Percentiles rank a stretch among this genome's conserved stretches.
Evolutionary conservation across 2,888 invertebrate genomes (phyloP).

Genomic region (Sisyra terminalis): DNA sequence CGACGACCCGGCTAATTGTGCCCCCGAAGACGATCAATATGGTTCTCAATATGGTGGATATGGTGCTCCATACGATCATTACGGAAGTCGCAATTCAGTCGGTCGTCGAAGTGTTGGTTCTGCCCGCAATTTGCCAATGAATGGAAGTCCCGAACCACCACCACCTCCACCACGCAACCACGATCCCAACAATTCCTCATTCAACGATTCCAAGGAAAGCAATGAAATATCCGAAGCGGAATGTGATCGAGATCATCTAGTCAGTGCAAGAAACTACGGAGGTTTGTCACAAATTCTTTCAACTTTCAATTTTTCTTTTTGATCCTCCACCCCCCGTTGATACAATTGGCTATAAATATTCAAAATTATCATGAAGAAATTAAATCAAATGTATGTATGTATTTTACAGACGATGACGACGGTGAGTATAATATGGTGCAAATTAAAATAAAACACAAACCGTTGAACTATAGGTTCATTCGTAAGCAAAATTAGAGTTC

Average conservation of each 20-base stretch:
- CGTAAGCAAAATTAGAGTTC: too few relatives aligned
- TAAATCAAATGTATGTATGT: constrained; percentile 11
- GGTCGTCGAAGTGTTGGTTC: constrained; percentile 41
- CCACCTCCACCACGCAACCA: constrained; percentile 71
- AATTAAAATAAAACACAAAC: too few relatives aligned
- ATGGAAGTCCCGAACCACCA: constrained; percentile 41
- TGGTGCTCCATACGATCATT: constrained; percentile 79
- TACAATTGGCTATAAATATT: not conserved
- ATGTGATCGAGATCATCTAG: constrained; percentile 67
- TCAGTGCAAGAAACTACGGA: constrained; percentile 68
- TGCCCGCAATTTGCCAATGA: constrained; percentile 38
- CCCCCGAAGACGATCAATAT: constrained; percentile 82
- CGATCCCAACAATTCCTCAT: constrained; percentile 57
- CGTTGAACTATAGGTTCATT: too few relatives aligned
- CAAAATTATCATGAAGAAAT: not conserved
- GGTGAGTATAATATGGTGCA: constrained; percentile 21
- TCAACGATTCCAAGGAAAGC: constrained; percentile 88
- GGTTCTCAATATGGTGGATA: constrained; percentile 59
- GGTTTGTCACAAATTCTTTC: constrained; percentile 39
- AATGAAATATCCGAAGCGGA: constrained; percentile 90
- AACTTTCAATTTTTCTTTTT: not conserved
- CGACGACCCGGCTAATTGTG: constrained; percentile 85
- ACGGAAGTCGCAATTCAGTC: constrained; percentile 65
- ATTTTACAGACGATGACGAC: constrained; percentile 28
- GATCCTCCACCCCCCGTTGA: too few relatives aligned